phyloP scores from a whole-genome alignment of 2,797 vertebrate species.

The Lepus townsendii region DNA sequence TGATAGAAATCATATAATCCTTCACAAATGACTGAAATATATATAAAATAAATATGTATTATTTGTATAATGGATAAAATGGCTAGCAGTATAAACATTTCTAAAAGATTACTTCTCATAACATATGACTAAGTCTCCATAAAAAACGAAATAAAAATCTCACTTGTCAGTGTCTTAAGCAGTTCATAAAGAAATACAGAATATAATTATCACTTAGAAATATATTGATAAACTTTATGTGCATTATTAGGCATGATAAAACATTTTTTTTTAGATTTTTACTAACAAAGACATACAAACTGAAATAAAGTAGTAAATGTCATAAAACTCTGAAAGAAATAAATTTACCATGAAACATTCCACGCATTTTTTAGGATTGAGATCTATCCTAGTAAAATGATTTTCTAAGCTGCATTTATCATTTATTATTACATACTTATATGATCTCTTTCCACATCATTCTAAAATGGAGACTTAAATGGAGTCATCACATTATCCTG shows the following conservation, averaged over 20 bases:
- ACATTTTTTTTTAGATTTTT: background rate
- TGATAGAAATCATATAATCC: slow-evolving; percentile 94
- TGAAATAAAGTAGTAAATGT: slow-evolving; percentile 14
- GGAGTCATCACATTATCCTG: background rate
- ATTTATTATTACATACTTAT: background rate
- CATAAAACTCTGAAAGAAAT: background rate
- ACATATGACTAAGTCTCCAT: background rate
- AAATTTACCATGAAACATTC: background rate
- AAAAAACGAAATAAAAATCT: background rate
- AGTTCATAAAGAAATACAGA: background rate
- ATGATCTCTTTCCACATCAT: background rate
- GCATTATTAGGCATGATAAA: background rate
- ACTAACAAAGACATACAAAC: background rate
- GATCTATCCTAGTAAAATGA: background rate
- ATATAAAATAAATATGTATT: slow-evolving; percentile 60
- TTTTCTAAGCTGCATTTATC: background rate
- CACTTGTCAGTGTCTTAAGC: background rate
- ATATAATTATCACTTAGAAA: background rate
- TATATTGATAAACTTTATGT: background rate
- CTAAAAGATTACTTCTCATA: background rate
- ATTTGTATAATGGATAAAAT: background rate
- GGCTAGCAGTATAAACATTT: background rate
- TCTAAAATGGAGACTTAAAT: background rate
- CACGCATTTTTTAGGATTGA: background rate
- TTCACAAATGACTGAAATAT: slow-evolving; percentile 93